A percentile compares a stretch with the other conserved stretches of the same genome.
Evolutionary conservation across 92 coral and sea anemone genomes (phyloP).

Genomic region (Pocillopora meandrina): DNA sequence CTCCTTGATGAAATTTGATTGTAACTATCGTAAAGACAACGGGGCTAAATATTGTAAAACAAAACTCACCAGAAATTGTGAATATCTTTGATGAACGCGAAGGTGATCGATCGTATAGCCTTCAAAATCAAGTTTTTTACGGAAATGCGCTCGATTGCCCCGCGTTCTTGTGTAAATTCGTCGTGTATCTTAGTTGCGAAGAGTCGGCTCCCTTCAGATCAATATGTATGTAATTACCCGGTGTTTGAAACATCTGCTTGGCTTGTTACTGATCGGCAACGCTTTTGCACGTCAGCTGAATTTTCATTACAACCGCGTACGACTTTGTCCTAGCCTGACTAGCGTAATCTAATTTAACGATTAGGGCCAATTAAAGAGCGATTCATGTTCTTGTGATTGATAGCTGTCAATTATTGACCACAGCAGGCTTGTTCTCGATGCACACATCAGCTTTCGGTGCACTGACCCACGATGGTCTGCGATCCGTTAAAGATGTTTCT

Average conservation of each 20-base stretch:
- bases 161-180: conserved; percentile 23
- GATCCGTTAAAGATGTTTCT: background rate
- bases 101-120: background rate
- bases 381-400: conserved; percentile 17
- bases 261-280: conserved; percentile 1
- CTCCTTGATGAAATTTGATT: too few relatives aligned
- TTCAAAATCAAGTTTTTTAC: background rate
- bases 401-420: conserved; percentile 14
- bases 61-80: background rate
- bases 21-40: too few relatives aligned
- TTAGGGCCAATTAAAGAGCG: conserved; percentile 41
- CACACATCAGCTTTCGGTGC: background rate
- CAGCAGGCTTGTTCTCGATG: background rate
- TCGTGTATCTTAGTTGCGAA: conserved; percentile 30
- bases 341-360: conserved; percentile 32
- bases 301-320: conserved; percentile 16
- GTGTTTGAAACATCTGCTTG: conserved; percentile 33
- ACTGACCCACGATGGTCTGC: background rate
- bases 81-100: background rate
- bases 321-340: background rate
- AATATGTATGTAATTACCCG: conserved; percentile 14
- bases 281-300: conserved; percentile 10
- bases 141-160: background rate
- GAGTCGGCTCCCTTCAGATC: conserved; percentile 7
- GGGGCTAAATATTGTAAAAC: too few relatives aligned